Percentiles rank a stretch among this genome's conserved stretches.
These are phyloP conservation scores for Xestia c-nigrum DNA, from an alignment of 2,888 invertebrate genomes.

Conservation along the genomic window DNA sequence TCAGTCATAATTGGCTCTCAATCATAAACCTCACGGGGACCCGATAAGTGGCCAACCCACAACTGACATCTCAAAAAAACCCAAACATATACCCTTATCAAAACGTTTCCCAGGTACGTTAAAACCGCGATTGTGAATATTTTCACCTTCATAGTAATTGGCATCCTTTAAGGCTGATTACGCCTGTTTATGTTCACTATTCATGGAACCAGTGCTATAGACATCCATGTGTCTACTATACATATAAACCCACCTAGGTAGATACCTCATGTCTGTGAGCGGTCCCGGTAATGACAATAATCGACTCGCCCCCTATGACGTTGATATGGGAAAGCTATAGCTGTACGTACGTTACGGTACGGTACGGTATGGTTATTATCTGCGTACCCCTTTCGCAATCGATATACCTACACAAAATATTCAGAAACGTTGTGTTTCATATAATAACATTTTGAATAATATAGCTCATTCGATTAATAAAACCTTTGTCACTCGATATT, in stretches of 20 bases:
- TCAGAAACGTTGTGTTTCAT: not conserved
- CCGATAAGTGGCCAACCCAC: not conserved
- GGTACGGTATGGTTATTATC: not conserved
- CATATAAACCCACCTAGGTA: conserved; percentile 10
- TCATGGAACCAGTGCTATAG: conserved; percentile 10
- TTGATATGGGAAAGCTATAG: conserved; percentile 22
- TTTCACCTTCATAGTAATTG: conserved; percentile 26
- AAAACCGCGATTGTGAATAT: conserved; percentile 10
- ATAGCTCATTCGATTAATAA: conserved; percentile 20
- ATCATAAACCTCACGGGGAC: not conserved
- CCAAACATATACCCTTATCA: conserved; percentile 4
- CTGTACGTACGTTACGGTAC: not conserved
- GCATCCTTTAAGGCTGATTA: conserved; percentile 9
- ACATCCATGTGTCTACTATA: not conserved
- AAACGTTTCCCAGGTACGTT: conserved; percentile 6
- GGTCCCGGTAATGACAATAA: conserved; percentile 37
- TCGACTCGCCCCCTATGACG: conserved; percentile 24
- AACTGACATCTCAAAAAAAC: not conserved
- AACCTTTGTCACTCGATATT: conserved; percentile 12
- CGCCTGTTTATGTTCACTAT: conserved; percentile 28
- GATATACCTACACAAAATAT: not conserved
- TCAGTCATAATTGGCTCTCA: not conserved
- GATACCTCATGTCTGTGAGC: conserved; percentile 13
- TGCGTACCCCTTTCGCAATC: not conserved
- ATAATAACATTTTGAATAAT: not conserved